Base-by-base conservation (phyloP, 2,888 invertebrate species). In the Tenthredo amoena region DNA sequence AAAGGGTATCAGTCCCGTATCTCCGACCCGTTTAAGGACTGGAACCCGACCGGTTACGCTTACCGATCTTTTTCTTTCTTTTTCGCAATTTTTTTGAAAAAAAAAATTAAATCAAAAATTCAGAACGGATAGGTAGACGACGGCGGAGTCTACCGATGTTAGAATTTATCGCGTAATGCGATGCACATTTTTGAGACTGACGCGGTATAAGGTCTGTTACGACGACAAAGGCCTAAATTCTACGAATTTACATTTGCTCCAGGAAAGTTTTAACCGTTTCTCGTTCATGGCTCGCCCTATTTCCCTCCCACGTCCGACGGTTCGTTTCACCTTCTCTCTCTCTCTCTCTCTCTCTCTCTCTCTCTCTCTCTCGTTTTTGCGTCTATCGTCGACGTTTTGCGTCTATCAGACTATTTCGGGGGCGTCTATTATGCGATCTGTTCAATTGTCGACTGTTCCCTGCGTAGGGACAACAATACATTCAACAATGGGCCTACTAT, bases 341-440 rank as follows among this genome's bases (percentile, higher is more conserved):
- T 7, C n/a, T 77, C 81, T 37, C 50, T 50, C 31, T 40, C 43
- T 43, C 26, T 2, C 21, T 77, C 81, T 40, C 18, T 55, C 26
- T 55, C 7, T 55, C 7, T 77, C n/a, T 55, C 55, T 55, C 55
- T n/a, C 55, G 55, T 55, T 55, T 55, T 55, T 55, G 55, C 55
- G 55, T 55, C 55, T 47, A 47, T 55, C 55, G 18, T 55, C 55
- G 18, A 55, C 81, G 81, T 81, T 81, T 81, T 47, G 81, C 81
- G 81, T 62, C 81, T 81, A 81, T 81, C 81, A 81, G 81, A 81
- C 81, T 76, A 55, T 77, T 77, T 77, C 81, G 81, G 81, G 81
- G 81, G 81, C 81, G 81, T 81, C 81, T 81, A 81, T 81, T 81
- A 81, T 81, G 62, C 81, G 81, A 81, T 81, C 81, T 65, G 81